These are phyloP conservation scores for Teleogryllus occipitalis DNA, from an alignment of 1,140 invertebrate species.

Conservation along the genomic window DNA sequence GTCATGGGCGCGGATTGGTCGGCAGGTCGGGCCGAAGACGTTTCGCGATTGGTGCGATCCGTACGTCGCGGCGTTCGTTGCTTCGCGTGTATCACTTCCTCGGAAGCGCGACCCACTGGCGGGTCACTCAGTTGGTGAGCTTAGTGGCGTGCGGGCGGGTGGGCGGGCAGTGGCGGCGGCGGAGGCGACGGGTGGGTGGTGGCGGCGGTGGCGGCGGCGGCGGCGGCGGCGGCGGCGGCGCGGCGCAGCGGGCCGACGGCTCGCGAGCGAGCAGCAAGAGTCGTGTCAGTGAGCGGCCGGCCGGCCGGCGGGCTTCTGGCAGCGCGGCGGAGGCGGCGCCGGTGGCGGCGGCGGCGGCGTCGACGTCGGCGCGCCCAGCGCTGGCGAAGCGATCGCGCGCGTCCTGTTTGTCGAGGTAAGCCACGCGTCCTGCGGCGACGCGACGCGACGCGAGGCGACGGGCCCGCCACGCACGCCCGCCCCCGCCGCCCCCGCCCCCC, in stretches of 20 bases:
- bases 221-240: too few relatives aligned
- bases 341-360: neutral
- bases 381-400: too few relatives aligned
- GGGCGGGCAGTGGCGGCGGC: too few relatives aligned
- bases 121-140: neutral
- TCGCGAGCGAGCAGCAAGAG: too few relatives aligned
- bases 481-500: too few relatives aligned
- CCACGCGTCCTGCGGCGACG: too few relatives aligned
- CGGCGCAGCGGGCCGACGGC: neutral
- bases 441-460: too few relatives aligned
- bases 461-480: too few relatives aligned
- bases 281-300: neutral
- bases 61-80: neutral
- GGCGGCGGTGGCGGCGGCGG: too few relatives aligned
- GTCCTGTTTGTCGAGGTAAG: too few relatives aligned
- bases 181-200: too few relatives aligned
- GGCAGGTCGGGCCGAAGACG: neutral
- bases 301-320: neutral
- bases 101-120: neutral
- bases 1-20: neutral
- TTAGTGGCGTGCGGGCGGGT: neutral
- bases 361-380: neutral
- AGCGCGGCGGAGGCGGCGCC: neutral
- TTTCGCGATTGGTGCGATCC: neutral
- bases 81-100: neutral